Evolutionary conservation across 2,113 vertebrate genomes (phyloP), one percentile per base, ranked within the genome.

Genomic region (Coptodon rendalli): DNA sequence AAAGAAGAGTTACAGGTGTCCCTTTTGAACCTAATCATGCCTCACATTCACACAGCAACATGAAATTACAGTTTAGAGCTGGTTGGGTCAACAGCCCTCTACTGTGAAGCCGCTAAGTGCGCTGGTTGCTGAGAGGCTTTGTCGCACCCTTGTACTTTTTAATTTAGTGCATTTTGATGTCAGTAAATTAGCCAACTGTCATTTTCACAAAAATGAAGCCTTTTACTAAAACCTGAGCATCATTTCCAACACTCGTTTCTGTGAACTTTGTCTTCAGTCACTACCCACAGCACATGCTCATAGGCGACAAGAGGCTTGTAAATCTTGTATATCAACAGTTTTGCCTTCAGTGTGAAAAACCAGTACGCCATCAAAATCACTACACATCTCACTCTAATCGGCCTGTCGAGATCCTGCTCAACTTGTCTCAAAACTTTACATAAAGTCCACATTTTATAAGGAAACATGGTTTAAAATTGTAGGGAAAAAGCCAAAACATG

Each of bases 271-370:
- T 45, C 3, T 22, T 71, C 66, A 43, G 38, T 1, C n/a, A 0
- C n/a, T 71, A 43, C 38, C 66, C n/a, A 27, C 68, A 48, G 22
- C 40, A 11, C 2, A 9, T 48, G 68, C 40, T 73, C 68, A 73
- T 0, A 45, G 40, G 68, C 4, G 14, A 43, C 38, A 0, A 43
- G 16, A 43, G 66, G 7, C n/a, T 43, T 24, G n/a, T 9, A 71
- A 43, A 66, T 66, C n/a, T 71, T 71, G 66, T 16, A 4, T 43
- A 3, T 0, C 22, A 45, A 48, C 71, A 48, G 71, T 24, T 76
- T 29, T 29, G 22, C 40, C 13, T 27, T 66, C 19, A 38, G 24
- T 10, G n/a, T 24, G 12, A 71, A 24, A 71, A 7, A 71, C n/a
- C 68, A 73, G 68, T 10, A 17, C 0, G 2, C 38, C 22, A 45